Evolutionary conservation across 2,113 vertebrate species (phyloP).

Genomic region (Butorides virescens): DNA sequence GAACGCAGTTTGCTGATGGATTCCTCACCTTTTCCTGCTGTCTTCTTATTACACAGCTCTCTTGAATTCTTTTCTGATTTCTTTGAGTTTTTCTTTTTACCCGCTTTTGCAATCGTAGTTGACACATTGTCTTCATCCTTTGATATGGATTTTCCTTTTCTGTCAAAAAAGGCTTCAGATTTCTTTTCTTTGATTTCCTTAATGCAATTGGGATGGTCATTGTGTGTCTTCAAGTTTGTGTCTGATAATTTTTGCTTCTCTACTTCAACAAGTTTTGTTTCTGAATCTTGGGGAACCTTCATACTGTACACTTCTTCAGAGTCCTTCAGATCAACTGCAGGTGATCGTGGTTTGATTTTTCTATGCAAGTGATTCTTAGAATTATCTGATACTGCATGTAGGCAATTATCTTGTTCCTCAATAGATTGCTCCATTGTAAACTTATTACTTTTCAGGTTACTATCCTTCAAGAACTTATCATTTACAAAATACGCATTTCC

Average conservation of each 20-base stretch:
- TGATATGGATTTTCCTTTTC: slow-evolving; percentile 19
- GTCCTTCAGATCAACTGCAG: background rate
- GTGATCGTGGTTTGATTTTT: slow-evolving; percentile 18
- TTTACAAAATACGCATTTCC: slow-evolving; percentile 25
- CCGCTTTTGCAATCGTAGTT: background rate
- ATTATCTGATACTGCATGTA: background rate
- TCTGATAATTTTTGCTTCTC: slow-evolving; percentile 1
- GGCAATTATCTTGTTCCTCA: background rate
- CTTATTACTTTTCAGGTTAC: background rate
- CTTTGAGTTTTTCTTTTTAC: slow-evolving; percentile 23
- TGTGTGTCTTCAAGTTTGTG: background rate
- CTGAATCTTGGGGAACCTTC: background rate
- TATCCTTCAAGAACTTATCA: background rate
- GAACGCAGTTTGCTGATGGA: background rate
- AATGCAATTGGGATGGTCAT: background rate
- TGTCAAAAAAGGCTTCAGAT: slow-evolving; percentile 34
- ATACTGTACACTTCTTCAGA: background rate
- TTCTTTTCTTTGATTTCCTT: slow-evolving; percentile 43
- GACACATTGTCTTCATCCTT: slow-evolving; percentile 51
- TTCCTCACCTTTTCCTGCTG: slow-evolving; percentile 78
- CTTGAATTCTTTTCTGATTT: slow-evolving; percentile 16
- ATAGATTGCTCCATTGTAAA: background rate
- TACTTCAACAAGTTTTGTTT: slow-evolving; percentile 21
- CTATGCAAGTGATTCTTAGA: background rate
- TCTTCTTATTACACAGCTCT: slow-evolving; percentile 60